Base-by-base conservation (phyloP, 1,140 invertebrate genomes). In the Aethina tumida region DNA sequence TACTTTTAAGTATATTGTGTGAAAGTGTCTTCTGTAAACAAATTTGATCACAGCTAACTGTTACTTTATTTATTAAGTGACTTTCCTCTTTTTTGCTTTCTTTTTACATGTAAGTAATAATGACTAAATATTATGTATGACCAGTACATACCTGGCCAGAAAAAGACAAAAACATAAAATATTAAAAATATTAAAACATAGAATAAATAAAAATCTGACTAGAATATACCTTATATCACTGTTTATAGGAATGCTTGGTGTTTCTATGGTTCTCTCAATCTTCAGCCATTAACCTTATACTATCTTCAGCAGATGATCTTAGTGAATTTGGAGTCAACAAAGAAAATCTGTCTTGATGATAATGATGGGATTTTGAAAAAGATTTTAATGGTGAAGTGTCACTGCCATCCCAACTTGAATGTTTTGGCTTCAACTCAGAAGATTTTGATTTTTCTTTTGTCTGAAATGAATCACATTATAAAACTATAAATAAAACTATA, bases 271-370 rank as follows among this genome's bases (percentile, higher is more conserved):
- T 13, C n/a, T 40, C 36, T 44, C 44, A 55, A 30, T 57, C 54
- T 33, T 51, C 53, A 3, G 46, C 47, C 55, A 59, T 59, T 33
- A 59, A 33, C 26, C 47, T 46, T 35, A 62, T 49, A 37, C 55
- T 59, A 37, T 62, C 59, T 41, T 62, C 59, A 14, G 39, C 47
- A 3, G 53, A 50, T 3, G 52, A 39, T 18, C 58, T 37, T 13
- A 57, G 39, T 32, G 49, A 47, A 41, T 35, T 50, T 35, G 52
- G 44, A 14, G 57, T 57, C 30, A 61, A 43, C 26, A 62, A 37
- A 6, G 56, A 57, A 43, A 60, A 62, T 31, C 47, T 45, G 41
- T 61, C 59, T 32, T 56, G 50, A 35, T 58, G 49, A 22, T 47
- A 44, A 35, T 47, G 41, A 44, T 40, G 48, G 28, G 50, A 48